Base-by-base conservation (phyloP, 2,113 vertebrate genomes). In the Hiodon alosoides region DNA sequence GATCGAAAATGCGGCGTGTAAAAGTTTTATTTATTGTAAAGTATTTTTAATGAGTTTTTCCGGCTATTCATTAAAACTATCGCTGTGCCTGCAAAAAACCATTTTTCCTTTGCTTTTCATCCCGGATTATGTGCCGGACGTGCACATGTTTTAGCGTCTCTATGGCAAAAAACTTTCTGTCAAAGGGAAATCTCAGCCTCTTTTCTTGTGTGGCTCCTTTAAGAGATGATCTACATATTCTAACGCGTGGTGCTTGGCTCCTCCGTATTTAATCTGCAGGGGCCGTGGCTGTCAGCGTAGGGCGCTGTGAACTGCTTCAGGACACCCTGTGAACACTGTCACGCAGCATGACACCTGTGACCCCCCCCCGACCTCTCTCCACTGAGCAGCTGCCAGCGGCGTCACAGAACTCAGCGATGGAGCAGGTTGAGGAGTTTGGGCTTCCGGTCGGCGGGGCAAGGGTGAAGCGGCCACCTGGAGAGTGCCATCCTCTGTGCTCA, bases 31-130 rank as follows among this genome's bases (percentile, higher is more conserved):
- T 67, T 66, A 46, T 67, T 57, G 31, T 58, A 59, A n/a, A 3
- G 54, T 57, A 71, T 71, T 31, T 14, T 46, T 66, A 66, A 8
- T 53, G 47, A 14, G 59, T 11, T 52, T 67, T 74, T 74, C 51
- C 51, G 59, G 71, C 62, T 72, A 14, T 46, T 5, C 47, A 11
- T 13, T 16, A 60, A 16, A 60, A 62, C 2, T 31, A 31, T 31
- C 31, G 31, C 31, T 31, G 31, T 31, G 31, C 31, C 31, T 31
- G 31, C 31, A 31, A 31, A 31, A 31, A 31, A 31, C 31, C 31
- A 31, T 31, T 2, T 31, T 31, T 31, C 31, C 31, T 31, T 31
- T 31, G 31, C 31, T 31, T 31, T 31, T 31, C 31, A 31, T 31
- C 31, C 31, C 31, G 31, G 31, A 31, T 31, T 31, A 31, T 31